Conservation (phyloP, 2,888 invertebrate genomes). For the Polia nebulosa region DNA sequence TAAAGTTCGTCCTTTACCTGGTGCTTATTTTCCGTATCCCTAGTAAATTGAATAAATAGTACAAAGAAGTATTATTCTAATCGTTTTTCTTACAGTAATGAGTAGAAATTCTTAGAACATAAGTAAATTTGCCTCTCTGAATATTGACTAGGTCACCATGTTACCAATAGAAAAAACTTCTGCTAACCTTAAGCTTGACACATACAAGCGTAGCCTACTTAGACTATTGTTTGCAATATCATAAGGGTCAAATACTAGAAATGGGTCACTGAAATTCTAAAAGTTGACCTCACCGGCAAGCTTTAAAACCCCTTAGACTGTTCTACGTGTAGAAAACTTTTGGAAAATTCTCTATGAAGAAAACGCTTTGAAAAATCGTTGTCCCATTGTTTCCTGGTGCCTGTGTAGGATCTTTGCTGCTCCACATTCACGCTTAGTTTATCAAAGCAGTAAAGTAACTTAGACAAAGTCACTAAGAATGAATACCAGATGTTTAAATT, state of each 20-base stretch:
- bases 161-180: neutral
- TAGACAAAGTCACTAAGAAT: too few relatives aligned
- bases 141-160: neutral
- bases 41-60: neutral
- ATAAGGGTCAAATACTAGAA: neutral
- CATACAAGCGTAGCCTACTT: neutral
- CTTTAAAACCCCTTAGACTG: too few relatives aligned
- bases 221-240: neutral
- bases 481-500: neutral
- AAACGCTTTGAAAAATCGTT: neutral
- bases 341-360: neutral
- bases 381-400: too few relatives aligned
- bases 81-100: neutral
- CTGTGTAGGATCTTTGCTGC: neutral
- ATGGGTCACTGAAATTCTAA: neutral
- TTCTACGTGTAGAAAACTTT: neutral
- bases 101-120: neutral
- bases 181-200: neutral
- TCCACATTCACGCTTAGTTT: neutral
- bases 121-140: too few relatives aligned
- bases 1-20: too few relatives aligned
- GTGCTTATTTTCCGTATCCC: neutral
- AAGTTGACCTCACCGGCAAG: neutral
- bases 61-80: neutral
- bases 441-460: neutral